A percentile compares a stretch with the other conserved stretches of the same genome.
phyloP scores from a whole-genome alignment of 2,888 invertebrate genomes.

The Amitus sp. region DNA sequence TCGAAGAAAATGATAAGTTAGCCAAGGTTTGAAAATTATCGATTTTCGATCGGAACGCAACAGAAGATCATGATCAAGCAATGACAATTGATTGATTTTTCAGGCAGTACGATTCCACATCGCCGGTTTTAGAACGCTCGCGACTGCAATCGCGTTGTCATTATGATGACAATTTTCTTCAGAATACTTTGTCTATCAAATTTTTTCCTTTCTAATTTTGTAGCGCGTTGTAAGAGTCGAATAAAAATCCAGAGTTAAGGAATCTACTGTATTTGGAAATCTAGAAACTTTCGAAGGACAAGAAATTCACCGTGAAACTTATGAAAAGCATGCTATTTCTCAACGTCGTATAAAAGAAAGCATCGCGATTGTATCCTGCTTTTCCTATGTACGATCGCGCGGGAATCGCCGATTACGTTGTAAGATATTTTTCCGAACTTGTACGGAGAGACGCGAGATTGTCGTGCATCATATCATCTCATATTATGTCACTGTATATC shows the following conservation, averaged over 20 bases:
- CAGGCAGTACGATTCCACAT: constrained; percentile 49
- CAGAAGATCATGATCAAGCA: too few relatives aligned
- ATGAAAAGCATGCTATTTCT: constrained; percentile 48
- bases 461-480: too few relatives aligned
- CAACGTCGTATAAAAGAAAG: constrained; percentile 48
- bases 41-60: too few relatives aligned
- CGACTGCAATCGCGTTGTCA: constrained; percentile 51
- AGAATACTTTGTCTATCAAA: too few relatives aligned
- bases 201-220: too few relatives aligned
- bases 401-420: constrained; percentile 46
- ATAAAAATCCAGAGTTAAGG: constrained; percentile 44
- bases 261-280: constrained; percentile 43
- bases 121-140: constrained; percentile 52
- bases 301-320: constrained; percentile 43
- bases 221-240: constrained; percentile 46
- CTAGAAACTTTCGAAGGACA: constrained; percentile 9
- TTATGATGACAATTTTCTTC: too few relatives aligned
- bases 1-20: constrained; percentile 51
- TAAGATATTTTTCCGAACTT: too few relatives aligned
- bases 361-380: constrained; percentile 52
- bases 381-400: constrained; percentile 50
- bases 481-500: too few relatives aligned
- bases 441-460: too few relatives aligned
- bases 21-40: too few relatives aligned
- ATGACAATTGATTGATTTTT: too few relatives aligned